These are phyloP conservation scores for Sebastes taczanowskii DNA, from an alignment of 2,797 vertebrate species.

Conservation along the genomic window DNA sequence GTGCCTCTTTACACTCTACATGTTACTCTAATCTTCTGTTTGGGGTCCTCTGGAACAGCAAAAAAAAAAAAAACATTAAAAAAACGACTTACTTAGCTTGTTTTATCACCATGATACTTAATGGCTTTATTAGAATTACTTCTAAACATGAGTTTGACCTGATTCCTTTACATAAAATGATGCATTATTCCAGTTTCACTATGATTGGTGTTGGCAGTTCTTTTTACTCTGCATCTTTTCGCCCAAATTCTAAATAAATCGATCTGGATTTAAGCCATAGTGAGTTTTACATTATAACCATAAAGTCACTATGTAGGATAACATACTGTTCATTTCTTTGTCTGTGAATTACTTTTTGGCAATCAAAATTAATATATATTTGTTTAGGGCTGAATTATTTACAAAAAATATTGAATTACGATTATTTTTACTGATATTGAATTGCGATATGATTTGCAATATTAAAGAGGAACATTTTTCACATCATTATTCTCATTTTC, in stretches of 20 bases:
- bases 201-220: too few species aligned
- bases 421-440: too few species aligned
- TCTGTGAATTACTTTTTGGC: neutral
- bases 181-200: neutral
- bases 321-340: neutral
- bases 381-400: too few species aligned
- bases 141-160: neutral
- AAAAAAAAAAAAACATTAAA: neutral
- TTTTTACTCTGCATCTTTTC: fast-evolving
- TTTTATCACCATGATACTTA: neutral
- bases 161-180: neutral
- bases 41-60: neutral
- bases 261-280: neutral
- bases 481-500: too few species aligned
- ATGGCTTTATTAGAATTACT: neutral
- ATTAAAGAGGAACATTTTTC: too few species aligned
- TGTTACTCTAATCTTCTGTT: neutral
- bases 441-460: too few species aligned
- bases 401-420: fast-evolving
- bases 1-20: neutral
- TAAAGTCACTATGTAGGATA: neutral
- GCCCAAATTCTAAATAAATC: neutral
- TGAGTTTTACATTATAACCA: fast-evolving
- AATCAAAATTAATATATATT: neutral
- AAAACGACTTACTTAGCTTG: neutral